Base-by-base conservation (phyloP, 2,888 invertebrate genomes). In the Spodoptera exigua region DNA sequence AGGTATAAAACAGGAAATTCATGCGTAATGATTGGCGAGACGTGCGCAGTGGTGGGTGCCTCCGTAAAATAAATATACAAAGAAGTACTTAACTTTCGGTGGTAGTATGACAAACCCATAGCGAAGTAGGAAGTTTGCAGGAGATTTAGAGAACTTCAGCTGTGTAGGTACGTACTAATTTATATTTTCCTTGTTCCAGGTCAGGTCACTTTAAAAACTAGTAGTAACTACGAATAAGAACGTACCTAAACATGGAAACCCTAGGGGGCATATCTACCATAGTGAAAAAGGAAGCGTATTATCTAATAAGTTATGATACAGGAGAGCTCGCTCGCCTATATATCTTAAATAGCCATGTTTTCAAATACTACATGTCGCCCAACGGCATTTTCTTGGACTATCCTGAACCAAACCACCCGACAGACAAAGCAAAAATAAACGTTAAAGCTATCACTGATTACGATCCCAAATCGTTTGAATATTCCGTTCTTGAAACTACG, bases 321-420 rank as follows among this genome's bases (percentile, higher is more conserved):
- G 87, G 87, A 2, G 91, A 92, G 83, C 54, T 69, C 16, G 89
- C 89, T 1, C 86, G 80, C 66, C 65, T 94, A 17, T 79, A 87
- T 55, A 87, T 94, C 58, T 70, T 93, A 35, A 92, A 91, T 66
- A 82, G 82, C 45, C 93, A 93, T 79, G 91, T 90, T 0, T 89
- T 93, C 54, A 87, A 89, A 76, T 93, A 84, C 63, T 89, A 91
- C 72, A 89, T 93, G 88, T 90, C 92, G 2, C 89, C 89, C 1
- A 83, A 76, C n/a, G 87, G 86, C 1, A 64, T 68, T 2, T 94
- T 93, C 61, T 69, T 80, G 3, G 92, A 93, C 4, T 91, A 91
- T 67, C 93, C 93, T 3, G 64, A 68, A 47, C 92, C 93, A 2
- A 81, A 84, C 5, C 80, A 93, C 68, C 78, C 86, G 14, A 71